These are phyloP conservation scores for Mamestra brassicae DNA, from an alignment of 2,888 invertebrate species.

Conservation along the genomic window DNA sequence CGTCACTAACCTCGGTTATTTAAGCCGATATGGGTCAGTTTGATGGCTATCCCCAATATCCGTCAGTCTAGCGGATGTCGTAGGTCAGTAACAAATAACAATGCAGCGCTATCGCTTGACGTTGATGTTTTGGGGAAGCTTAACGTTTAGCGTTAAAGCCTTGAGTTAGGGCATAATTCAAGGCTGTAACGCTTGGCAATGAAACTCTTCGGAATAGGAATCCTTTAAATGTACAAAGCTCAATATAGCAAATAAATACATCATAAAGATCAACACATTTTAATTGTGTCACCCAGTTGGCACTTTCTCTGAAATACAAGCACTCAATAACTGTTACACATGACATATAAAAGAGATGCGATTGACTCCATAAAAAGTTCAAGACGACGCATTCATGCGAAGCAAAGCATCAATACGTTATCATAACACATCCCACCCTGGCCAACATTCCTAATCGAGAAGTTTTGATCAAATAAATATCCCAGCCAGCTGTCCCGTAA, in stretches of 20 bases:
- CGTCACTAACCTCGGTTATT: constrained; percentile 30
- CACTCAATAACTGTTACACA: constrained; percentile 16
- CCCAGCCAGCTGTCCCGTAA: constrained; percentile 66
- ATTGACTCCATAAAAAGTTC: constrained; percentile 32
- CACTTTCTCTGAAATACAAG: constrained; percentile 2
- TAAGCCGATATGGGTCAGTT: constrained; percentile 19
- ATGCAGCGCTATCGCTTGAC: constrained; percentile 30
- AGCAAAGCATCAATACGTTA: constrained; percentile 50
- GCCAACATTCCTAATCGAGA: constrained; percentile 63
- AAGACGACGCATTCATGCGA: constrained; percentile 20
- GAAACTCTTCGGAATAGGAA: no score
- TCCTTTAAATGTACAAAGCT: background rate
- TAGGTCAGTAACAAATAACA: constrained; percentile 48
- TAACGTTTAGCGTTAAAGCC: background rate
- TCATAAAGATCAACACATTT: constrained; percentile 8
- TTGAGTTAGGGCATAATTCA: background rate
- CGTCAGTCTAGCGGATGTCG: constrained; percentile 16
- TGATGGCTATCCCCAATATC: constrained; percentile 45
- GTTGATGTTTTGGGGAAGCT: constrained; percentile 2
- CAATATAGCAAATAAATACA: background rate
- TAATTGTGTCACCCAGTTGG: constrained; percentile 1
- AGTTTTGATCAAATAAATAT: constrained; percentile 67
- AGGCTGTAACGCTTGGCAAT: no score
- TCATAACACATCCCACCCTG: constrained; percentile 49
- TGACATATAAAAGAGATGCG: constrained; percentile 6